Conservation (phyloP, 2,113 vertebrate genomes). For the Rhinopomastus cyanomelas region DNA sequence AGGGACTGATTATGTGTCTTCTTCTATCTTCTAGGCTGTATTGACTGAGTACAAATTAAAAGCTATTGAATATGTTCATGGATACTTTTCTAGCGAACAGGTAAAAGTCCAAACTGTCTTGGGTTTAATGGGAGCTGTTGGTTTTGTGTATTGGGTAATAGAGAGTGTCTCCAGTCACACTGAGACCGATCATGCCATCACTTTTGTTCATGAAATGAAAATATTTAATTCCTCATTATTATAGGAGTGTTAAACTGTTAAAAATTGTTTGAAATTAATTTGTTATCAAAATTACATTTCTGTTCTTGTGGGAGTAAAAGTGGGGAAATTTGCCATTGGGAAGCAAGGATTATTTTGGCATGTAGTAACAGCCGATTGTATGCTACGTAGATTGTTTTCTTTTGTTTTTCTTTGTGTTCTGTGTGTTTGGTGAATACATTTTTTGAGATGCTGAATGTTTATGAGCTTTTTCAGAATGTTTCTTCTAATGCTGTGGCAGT, state of each 20-base stretch:
- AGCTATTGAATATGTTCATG: constrained; percentile 96
- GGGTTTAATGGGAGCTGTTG: not conserved
- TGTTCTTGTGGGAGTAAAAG: not conserved
- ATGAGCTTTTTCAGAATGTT: not conserved
- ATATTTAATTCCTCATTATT: not conserved
- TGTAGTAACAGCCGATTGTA: not conserved
- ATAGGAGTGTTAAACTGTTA: not conserved
- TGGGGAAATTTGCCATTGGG: not conserved
- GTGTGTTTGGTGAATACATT: not conserved
- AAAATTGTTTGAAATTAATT: not conserved
- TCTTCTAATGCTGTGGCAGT: not conserved
- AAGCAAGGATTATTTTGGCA: not conserved
- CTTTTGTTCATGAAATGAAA: not conserved
- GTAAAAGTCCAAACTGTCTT: constrained; percentile 64
- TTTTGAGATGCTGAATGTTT: not conserved
- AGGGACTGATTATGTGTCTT: not conserved
- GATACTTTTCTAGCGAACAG: constrained; percentile 99
- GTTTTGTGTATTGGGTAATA: not conserved
- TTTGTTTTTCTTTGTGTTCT: not conserved
- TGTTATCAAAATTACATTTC: not conserved
- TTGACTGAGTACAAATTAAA: constrained; percentile 95
- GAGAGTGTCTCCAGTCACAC: not conserved
- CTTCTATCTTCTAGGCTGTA: constrained; percentile 83
- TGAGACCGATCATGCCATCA: not conserved
- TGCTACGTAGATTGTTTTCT: not conserved